Base-by-base conservation (phyloP, 2,113 vertebrate species). In the Chaenogobius annularis region DNA sequence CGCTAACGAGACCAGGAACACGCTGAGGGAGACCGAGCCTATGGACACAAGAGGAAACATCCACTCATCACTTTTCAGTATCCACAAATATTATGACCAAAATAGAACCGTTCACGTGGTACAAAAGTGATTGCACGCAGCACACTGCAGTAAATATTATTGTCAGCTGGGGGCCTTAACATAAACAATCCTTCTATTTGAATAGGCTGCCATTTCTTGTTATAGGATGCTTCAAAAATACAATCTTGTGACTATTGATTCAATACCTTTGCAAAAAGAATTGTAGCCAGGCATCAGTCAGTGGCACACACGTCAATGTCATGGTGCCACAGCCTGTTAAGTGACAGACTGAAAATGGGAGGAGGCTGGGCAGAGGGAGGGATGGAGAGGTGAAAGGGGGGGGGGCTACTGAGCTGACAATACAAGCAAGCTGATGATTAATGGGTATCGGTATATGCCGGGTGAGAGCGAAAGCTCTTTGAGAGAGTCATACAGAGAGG, bases 1-100 rank as follows among this genome's bases (percentile, higher is more conserved):
- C 92, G 96, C 95, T 91, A 96, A 94, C 80, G 97, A 99, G 90
- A 99, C 95, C 90, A 99, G 94, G 92, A 98, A 92, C 89, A 97
- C 96, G 85, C 96, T 97, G 68, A 97, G 95, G 90, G 96, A 93
- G 77, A 95, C 91, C 52, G 95, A 94, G 92, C 95, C 96, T 97
- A 3, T n/a, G 19, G 65, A 40, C 19, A 17, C 46, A 17, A 22
- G 19, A 78, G 63, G 9, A 78, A 64, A 69, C 65, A 68, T 20
- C 76, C 50, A 79, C 70, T 54, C 59, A 80, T 52, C 62, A 20
- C 37, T 66, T 48, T 40, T 31, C 71, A 70, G 35, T 66, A 69
- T 56, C 7, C 37, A 75, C 59, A 74, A 31, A n/a, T 15, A 66
- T 77, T 50, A 19, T 50, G 40, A 3, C 67, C 23, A 74, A 26